A percentile compares a stretch with the other conserved stretches of the same genome.
Conservation (phyloP, 2,888 invertebrate genomes). For the Apoderus coryli region DNA sequence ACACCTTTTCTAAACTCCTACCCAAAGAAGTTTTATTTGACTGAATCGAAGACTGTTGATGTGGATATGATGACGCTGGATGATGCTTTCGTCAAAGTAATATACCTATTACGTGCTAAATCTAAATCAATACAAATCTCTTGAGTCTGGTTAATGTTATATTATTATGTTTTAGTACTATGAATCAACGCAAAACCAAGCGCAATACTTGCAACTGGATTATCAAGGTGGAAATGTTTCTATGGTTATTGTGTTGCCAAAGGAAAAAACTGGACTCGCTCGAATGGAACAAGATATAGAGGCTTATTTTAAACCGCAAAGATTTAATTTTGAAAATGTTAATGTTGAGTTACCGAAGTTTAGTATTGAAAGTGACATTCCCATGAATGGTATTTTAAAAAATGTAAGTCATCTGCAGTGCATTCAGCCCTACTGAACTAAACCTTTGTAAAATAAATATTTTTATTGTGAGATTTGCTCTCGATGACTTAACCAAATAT, state of each 20-base stretch:
- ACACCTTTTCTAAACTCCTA: conserved; percentile 17
- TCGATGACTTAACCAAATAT: too few species aligned
- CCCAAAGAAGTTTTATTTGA: conserved; percentile 21
- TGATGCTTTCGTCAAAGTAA: conserved; percentile 15
- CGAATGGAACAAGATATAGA: conserved; percentile 16
- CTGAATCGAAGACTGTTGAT: conserved; percentile 16
- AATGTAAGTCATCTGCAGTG: conserved; percentile 18
- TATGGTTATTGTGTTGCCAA: conserved; percentile 22
- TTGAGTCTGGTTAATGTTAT: conserved; percentile 12
- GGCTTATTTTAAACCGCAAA: conserved; percentile 14
- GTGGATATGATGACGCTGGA: conserved; percentile 25
- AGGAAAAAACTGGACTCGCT: conserved; percentile 19
- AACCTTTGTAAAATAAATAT: too few species aligned
- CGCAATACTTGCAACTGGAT: conserved; percentile 25
- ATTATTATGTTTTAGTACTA: conserved; percentile 24
- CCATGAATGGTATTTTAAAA: conserved; percentile 19
- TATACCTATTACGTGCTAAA: too few species aligned
- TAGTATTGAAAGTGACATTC: conserved; percentile 15
- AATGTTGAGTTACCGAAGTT: conserved; percentile 20
- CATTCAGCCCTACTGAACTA: background rate
- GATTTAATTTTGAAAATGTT: conserved; percentile 15
- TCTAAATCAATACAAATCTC: too few species aligned
- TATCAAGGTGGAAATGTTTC: conserved; percentile 19
- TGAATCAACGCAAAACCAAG: conserved; percentile 21
- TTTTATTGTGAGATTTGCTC: too few species aligned